phyloP scores from a whole-genome alignment of 1,140 invertebrate genomes.

The Paracyclopina nana region DNA sequence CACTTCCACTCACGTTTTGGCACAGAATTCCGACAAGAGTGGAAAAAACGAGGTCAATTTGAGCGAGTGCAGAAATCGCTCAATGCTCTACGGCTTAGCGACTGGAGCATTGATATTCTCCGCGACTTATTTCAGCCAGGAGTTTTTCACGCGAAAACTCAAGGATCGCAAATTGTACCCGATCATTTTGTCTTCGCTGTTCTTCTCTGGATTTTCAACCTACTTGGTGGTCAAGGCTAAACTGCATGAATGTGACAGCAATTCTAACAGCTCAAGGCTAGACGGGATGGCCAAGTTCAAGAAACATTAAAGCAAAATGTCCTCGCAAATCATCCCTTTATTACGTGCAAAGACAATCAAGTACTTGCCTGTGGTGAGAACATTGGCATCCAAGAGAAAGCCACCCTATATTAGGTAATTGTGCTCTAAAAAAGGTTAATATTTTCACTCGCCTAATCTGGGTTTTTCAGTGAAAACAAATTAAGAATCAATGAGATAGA shows the following conservation, averaged over 20 bases:
- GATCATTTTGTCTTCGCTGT: background rate
- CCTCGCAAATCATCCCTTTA: too few relatives aligned
- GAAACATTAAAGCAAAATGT: too few relatives aligned
- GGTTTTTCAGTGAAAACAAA: background rate
- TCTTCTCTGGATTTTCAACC: background rate
- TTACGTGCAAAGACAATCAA: too few relatives aligned
- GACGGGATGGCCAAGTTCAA: too few relatives aligned
- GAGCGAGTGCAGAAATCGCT: background rate
- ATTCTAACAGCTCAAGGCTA: background rate
- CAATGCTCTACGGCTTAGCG: background rate
- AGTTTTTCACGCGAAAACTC: background rate
- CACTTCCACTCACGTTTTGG: too few relatives aligned
- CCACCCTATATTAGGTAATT: background rate
- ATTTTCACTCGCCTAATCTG: background rate
- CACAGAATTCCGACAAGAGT: background rate
- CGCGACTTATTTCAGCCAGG: background rate
- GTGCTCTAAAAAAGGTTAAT: too few relatives aligned
- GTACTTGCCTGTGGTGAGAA: background rate
- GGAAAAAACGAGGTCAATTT: background rate
- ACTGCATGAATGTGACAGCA: background rate
- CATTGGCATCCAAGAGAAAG: background rate
- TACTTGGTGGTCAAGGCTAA: background rate
- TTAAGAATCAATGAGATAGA: background rate
- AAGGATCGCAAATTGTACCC: background rate
- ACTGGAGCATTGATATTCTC: background rate